A percentile compares a stretch with the other conserved stretches of the same genome.
Conservation (phyloP, 30 jellyfish, hydroid and myxozoan genomes). For the Chrysaora quinquecirrha region DNA sequence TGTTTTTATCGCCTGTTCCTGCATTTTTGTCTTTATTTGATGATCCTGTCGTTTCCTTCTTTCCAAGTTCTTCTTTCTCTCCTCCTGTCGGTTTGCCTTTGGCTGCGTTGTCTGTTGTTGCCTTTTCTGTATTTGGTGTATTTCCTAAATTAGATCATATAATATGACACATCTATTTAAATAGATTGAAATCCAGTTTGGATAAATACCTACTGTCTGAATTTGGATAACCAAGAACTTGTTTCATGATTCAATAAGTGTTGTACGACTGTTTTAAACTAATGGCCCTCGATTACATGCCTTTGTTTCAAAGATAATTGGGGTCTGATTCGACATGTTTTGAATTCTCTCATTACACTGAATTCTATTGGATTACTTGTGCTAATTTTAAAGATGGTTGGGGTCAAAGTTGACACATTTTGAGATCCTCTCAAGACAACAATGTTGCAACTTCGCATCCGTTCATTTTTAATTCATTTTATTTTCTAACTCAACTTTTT, state of each 20-base stretch:
- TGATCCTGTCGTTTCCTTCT: background rate
- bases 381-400: too few species aligned
- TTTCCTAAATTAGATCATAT: background rate
- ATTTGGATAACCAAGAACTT: background rate
- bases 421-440: too few species aligned
- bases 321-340: background rate
- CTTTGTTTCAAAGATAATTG: background rate
- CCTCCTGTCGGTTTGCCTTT: background rate
- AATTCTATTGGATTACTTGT: too few species aligned
- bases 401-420: too few species aligned
- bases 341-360: too few species aligned
- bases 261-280: background rate
- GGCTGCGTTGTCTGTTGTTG: background rate
- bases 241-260: background rate
- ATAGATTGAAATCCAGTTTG: background rate
- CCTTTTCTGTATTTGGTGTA: background rate
- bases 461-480: too few species aligned
- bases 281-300: too few species aligned
- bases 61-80: background rate
- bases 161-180: background rate
- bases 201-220: background rate
- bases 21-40: background rate
- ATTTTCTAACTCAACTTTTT: too few species aligned
- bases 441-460: too few species aligned
- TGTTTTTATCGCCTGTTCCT: background rate